These are phyloP conservation scores for Rotaria socialis DNA, from an alignment of 2,888 invertebrate genomes.

Conservation along the genomic window DNA sequence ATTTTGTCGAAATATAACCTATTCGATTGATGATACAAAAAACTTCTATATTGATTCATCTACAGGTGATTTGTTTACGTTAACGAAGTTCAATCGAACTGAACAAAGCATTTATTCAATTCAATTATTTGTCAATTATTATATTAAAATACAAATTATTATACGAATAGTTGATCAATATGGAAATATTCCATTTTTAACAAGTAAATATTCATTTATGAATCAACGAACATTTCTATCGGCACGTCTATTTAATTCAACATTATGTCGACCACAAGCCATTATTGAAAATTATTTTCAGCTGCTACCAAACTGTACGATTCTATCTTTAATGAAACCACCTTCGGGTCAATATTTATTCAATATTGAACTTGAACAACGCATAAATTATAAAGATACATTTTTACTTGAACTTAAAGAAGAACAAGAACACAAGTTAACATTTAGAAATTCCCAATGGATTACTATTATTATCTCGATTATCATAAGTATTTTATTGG, in stretches of 20 bases:
- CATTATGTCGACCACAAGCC: background rate
- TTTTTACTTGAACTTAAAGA: constrained; percentile 21
- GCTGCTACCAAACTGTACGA: constrained; percentile 19
- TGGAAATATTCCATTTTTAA: constrained; percentile 18
- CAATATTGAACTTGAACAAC: background rate
- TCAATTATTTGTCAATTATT: background rate
- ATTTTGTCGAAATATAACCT: background rate
- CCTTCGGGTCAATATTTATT: background rate
- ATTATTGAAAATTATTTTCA: constrained; percentile 12
- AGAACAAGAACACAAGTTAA: background rate
- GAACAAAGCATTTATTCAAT: background rate
- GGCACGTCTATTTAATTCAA: background rate
- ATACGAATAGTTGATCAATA: constrained; percentile 14
- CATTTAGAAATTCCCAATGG: background rate
- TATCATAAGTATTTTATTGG: background rate
- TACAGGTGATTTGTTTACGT: background rate
- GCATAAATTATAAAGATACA: background rate
- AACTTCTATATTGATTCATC: background rate
- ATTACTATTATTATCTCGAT: background rate
- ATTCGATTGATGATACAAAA: background rate
- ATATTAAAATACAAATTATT: background rate
- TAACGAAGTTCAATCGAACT: background rate
- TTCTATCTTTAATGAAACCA: background rate
- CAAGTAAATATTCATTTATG: background rate
- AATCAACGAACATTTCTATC: background rate